Conservation (phyloP, 2,888 invertebrate species). For the Callyntrura sp. region DNA sequence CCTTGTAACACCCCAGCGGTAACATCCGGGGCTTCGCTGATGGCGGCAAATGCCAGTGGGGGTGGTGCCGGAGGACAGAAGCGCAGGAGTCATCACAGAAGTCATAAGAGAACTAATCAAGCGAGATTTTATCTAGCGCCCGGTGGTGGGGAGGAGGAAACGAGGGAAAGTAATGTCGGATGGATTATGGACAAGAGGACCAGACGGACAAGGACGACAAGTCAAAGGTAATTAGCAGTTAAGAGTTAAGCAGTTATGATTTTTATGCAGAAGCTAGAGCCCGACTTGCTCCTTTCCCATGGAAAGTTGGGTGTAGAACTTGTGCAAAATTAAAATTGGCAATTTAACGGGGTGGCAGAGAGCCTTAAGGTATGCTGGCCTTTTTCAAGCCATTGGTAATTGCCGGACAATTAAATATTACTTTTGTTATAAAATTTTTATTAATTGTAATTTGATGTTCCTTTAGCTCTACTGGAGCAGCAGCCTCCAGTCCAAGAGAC, state of each 20-base stretch:
- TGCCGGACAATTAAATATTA: constrained; percentile 67
- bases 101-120: constrained; percentile 42
- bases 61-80: neutral
- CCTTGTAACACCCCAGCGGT: constrained; percentile 82
- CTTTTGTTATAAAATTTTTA: neutral
- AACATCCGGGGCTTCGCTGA: constrained; percentile 36
- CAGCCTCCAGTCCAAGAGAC: constrained; percentile 88
- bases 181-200: constrained; percentile 96
- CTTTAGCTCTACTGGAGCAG: constrained; percentile 91
- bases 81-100: constrained; percentile 50
- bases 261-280: constrained; percentile 79
- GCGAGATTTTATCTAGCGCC: constrained; percentile 77
- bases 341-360: constrained; percentile 77
- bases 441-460: neutral
- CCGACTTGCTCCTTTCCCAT: constrained; percentile 65
- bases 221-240: constrained; percentile 76
- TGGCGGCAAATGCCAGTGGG: constrained; percentile 19
- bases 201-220: constrained; percentile 77
- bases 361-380: constrained; percentile 73
- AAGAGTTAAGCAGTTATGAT: constrained; percentile 7
- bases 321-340: constrained; percentile 76
- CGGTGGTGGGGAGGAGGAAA: constrained; percentile 74
- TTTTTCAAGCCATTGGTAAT: constrained; percentile 76
- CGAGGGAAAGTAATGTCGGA: constrained; percentile 96
- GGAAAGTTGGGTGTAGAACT: constrained; percentile 78